Conservation (phyloP, 2,113 vertebrate species). For the Prionailurus bengalensis region DNA sequence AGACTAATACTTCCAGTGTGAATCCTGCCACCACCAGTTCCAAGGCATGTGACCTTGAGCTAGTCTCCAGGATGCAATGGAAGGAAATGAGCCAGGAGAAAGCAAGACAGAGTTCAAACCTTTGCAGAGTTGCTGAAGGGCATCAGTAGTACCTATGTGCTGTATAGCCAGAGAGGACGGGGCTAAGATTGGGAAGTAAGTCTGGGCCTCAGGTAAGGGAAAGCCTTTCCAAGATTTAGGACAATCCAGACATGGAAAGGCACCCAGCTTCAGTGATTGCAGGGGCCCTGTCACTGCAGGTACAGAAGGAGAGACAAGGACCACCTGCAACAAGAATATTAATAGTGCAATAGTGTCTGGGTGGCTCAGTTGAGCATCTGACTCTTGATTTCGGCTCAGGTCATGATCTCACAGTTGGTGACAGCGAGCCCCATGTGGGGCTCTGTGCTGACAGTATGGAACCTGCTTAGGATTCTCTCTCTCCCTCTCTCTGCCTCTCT, state of each 20-base stretch:
- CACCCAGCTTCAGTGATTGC: background rate
- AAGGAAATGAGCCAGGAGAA: background rate
- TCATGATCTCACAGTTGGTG: no score
- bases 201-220: background rate
- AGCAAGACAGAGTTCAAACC: background rate
- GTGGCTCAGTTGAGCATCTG: no score
- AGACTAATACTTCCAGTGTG: background rate
- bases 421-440: no score
- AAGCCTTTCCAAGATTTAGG: background rate
- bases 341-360: background rate
- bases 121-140: background rate
- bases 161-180: background rate
- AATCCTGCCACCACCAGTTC: background rate
- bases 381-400: no score
- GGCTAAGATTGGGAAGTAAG: background rate
- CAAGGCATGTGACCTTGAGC: background rate
- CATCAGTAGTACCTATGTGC: fast-evolving
- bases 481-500: no score
- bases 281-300: background rate
- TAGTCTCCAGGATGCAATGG: background rate
- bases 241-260: background rate
- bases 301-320: background rate
- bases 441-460: no score
- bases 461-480: no score
- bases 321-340: background rate